These are phyloP conservation scores for Propithecus coquereli DNA, from an alignment of 2,113 vertebrate species.

Conservation along the genomic window DNA sequence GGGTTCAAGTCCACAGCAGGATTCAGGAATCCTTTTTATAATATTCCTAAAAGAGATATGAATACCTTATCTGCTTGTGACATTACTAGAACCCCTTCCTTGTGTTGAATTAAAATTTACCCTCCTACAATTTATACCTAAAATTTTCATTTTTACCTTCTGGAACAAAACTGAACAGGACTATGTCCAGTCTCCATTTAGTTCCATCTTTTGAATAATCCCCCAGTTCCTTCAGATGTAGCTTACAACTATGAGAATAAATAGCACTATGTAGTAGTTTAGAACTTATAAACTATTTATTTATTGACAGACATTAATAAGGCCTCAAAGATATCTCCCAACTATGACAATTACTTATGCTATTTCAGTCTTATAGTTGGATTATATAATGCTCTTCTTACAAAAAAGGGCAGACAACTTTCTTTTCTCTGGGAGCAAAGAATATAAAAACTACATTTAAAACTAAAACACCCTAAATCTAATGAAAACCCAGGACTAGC, in stretches of 20 bases:
- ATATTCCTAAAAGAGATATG: background rate
- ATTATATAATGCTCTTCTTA: background rate
- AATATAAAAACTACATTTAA: conserved; percentile 31
- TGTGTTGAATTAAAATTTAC: background rate
- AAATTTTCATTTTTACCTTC: conserved; percentile 14
- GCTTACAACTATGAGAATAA: background rate
- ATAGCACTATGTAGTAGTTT: no score
- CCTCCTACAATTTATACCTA: background rate
- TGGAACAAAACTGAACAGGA: background rate
- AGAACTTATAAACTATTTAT: background rate
- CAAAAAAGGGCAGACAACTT: background rate
- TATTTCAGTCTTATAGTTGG: background rate
- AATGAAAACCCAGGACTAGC: conserved; percentile 34
- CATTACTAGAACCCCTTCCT: background rate
- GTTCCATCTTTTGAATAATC: background rate
- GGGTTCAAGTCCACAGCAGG: background rate
- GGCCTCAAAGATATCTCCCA: background rate
- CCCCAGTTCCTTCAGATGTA: background rate
- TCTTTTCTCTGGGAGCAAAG: background rate
- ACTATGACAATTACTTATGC: background rate
- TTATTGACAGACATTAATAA: conserved; percentile 25
- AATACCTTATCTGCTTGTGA: background rate
- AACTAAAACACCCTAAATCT: conserved; percentile 23
- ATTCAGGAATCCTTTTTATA: background rate
- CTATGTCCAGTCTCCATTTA: background rate